These are phyloP conservation scores for Exocentrus adspersus DNA, from an alignment of 2,888 invertebrate genomes.

Conservation along the genomic window DNA sequence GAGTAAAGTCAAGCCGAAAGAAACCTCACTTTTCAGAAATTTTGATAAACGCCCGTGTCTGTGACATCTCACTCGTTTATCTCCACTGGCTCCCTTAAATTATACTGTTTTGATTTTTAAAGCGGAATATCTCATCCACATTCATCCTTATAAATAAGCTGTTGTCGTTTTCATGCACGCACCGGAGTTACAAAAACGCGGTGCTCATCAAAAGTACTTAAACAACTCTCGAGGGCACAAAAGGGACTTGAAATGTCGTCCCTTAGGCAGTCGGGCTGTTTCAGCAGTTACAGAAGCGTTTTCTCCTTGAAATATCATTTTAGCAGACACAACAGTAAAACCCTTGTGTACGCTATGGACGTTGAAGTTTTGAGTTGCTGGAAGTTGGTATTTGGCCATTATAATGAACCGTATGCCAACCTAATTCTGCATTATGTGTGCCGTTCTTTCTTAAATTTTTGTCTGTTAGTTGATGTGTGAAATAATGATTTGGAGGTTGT, in stretches of 20 bases:
- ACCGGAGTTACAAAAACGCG: not conserved
- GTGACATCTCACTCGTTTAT: not conserved
- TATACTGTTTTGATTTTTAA: constrained; percentile 1
- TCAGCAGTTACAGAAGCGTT: constrained; percentile 55
- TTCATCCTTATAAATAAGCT: not conserved
- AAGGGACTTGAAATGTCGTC: constrained; percentile 1
- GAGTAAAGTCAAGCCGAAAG: not conserved
- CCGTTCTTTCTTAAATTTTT: too few species aligned
- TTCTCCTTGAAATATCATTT: too few species aligned
- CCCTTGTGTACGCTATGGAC: too few species aligned
- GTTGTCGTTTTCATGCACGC: not conserved
- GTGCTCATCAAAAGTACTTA: not conserved
- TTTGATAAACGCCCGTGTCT: not conserved
- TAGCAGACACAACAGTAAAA: too few species aligned
- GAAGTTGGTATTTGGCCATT: too few species aligned
- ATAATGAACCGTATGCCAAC: too few species aligned
- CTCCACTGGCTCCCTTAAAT: not conserved
- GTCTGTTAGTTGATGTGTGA: too few species aligned
- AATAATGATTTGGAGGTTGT: too few species aligned
- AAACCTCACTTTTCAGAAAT: not conserved
- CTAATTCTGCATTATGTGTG: too few species aligned
- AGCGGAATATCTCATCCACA: not conserved
- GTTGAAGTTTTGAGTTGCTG: too few species aligned
- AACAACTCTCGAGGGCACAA: not conserved
- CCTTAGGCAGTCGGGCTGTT: constrained; percentile 53